phyloP scores from a whole-genome alignment of 2,888 invertebrate genomes.

The Ectemnius continuus region DNA sequence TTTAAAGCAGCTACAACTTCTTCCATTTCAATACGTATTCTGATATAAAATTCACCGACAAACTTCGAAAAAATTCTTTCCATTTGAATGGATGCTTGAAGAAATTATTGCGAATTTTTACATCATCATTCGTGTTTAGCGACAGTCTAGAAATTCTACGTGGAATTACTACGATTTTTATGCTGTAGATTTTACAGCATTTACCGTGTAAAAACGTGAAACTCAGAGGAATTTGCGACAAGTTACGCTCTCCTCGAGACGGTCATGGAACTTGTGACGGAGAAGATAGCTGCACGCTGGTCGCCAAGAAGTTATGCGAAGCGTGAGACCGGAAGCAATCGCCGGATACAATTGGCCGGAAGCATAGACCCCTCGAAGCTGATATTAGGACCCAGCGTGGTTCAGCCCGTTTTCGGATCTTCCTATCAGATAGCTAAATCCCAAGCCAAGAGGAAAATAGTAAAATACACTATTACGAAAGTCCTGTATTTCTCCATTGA shows the following conservation, averaged over 20 bases:
- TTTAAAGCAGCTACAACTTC: conserved; percentile 3
- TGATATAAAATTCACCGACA: too few relatives aligned
- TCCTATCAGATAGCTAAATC: conserved; percentile 29
- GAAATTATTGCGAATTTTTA: neutral
- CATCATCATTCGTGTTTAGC: neutral
- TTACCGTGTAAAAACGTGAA: conserved; percentile 31
- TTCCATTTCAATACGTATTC: too few relatives aligned
- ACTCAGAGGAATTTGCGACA: conserved; percentile 39
- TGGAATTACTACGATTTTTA: conserved; percentile 12
- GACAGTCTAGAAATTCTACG: conserved; percentile 25
- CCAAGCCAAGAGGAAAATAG: neutral
- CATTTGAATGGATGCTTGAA: too few relatives aligned
- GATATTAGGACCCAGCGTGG: conserved; percentile 32
- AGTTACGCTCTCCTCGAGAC: conserved; percentile 11
- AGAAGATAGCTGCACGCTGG: conserved; percentile 30
- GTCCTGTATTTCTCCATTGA: too few relatives aligned
- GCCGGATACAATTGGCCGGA: conserved; percentile 62
- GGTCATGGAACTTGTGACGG: conserved; percentile 3
- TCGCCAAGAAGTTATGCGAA: conserved; percentile 58
- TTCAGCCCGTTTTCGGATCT: conserved; percentile 26
- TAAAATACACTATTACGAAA: too few relatives aligned
- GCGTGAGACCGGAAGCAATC: conserved; percentile 64
- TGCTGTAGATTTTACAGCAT: too few relatives aligned
- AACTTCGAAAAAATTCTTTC: too few relatives aligned
- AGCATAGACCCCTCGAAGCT: conserved; percentile 53